Base-by-base conservation (phyloP, 2,888 invertebrate genomes). In the Eupithecia centaureata region DNA sequence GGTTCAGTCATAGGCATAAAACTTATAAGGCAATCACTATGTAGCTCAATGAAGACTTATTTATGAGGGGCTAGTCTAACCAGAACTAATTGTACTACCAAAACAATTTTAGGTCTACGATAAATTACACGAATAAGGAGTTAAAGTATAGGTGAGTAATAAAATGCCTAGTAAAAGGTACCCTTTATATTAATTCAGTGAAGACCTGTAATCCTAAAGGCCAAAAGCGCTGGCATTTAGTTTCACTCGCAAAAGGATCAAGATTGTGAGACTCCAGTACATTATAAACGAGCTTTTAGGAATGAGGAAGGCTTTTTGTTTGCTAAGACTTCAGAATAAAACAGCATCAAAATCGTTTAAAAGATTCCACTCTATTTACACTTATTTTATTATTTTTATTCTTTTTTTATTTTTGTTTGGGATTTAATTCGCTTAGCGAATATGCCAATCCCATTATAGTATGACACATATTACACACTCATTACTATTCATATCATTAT, bases 201-300 rank as follows among this genome's bases (percentile, higher is more conserved):
- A 30, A 67, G 32, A n/a, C 51, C 33, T 35, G 27, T 42, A 59
- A 56, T 25, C 51, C 25, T 61, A 70, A 70, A 70, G 60, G 70
- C 42, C 61, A 63, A n/a, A 54, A n/a, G n/a, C 25, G 27, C 54
- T 69, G 69, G 61, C 69, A 66, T 70, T 66, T 70, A 65, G 47
- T 33, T 57, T 57, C 35, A 25, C 51, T 38, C 56, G 35, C 27
- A 47, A 59, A 35, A 63, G 47, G n/a, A 70, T 61, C 63, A 61
- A 61, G 63, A 66, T 27, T 38, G 56, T 56, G 13, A 66, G 68
- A 61, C 33, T 63, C 35, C 63, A 60, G 69, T 65, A 59, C 42
- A 60, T n/a, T 10, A 30, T 28, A 47, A 56, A 63, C 57, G 28
- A 54, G 61, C 51, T 63, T 61, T 42, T 32, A 38, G 33, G 63